These are phyloP conservation scores for Lepus americanus DNA, from an alignment of 2,113 vertebrate species.

Conservation along the genomic window DNA sequence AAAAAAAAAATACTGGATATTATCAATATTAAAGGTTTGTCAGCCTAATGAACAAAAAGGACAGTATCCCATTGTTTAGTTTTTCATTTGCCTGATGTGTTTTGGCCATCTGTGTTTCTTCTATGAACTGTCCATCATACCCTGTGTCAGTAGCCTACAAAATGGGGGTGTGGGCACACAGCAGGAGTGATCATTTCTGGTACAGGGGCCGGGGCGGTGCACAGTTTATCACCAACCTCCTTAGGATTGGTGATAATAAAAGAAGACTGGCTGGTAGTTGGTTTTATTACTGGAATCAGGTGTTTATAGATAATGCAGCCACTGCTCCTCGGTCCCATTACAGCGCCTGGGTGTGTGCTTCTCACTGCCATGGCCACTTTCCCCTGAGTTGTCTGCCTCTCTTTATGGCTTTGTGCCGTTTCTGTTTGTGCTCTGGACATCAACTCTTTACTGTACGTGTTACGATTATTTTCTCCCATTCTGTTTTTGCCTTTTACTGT, in stretches of 20 bases:
- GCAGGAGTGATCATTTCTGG: too few species aligned
- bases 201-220: not conserved
- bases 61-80: not conserved
- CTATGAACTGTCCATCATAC: not conserved
- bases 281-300: not conserved
- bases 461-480: not conserved
- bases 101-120: not conserved
- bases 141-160: too few species aligned
- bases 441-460: not conserved
- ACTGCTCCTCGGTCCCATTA: not conserved
- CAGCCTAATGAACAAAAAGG: not conserved
- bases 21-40: constrained; percentile 24
- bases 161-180: not conserved
- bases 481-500: constrained; percentile 45
- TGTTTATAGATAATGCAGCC: not conserved
- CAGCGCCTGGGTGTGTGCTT: too few species aligned
- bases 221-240: not conserved
- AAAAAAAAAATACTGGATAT: not conserved
- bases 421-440: not conserved
- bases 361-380: not conserved
- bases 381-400: not conserved
- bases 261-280: not conserved
- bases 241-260: not conserved
- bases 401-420: not conserved
- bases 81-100: not conserved